Base-by-base conservation (phyloP, 2,888 invertebrate genomes). In the Cryptocheilus praepositus region DNA sequence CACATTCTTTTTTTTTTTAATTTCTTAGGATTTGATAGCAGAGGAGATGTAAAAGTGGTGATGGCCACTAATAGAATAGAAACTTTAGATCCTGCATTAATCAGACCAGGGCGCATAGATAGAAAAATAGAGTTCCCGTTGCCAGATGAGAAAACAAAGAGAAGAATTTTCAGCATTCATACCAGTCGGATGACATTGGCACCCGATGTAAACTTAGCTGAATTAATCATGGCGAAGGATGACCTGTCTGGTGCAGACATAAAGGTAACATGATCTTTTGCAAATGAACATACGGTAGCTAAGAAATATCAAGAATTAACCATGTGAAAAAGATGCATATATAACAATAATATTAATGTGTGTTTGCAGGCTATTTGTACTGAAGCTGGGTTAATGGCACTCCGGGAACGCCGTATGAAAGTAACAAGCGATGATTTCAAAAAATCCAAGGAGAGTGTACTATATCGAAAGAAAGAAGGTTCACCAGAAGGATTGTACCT, bases 391-490 rank as follows among this genome's bases (percentile, higher is more conserved):
- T 90, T 99, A 64, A 96, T 99, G 95, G 99, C 99, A 3, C 90
- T 99, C 58, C 92, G 99, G 73, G 99, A 99, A 89, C 93, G 99
- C 62, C 93, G 99, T 81, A 99, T 99, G 99, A 99, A 98, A 90
- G 99, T 99, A 43, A 99, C 98, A 71, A 98, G 98, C 90, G 99
- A 99, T 89, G 99, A 99, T 90, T 99, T 99, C 89, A 96, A 97
- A 89, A 99, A 99, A 89, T 98, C 99, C 0, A 99, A 99, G 89
- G 99, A 99, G 89, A 99, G 98, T 90, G 99, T 99, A 28, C 91
- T 99, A 57, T 99, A 99, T 88, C 93, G 99, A 70, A 99, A 99
- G 92, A 99, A 99, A 88, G 99, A 99, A 91, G 99, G 99, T 76
- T 98, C 98, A 54, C 99, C 99, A 0, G 99, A 99, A 90, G 99